Percentiles rank a stretch among this genome's conserved stretches.
phyloP scores from a whole-genome alignment of 1,140 invertebrate genomes.

The Psix sp. region DNA sequence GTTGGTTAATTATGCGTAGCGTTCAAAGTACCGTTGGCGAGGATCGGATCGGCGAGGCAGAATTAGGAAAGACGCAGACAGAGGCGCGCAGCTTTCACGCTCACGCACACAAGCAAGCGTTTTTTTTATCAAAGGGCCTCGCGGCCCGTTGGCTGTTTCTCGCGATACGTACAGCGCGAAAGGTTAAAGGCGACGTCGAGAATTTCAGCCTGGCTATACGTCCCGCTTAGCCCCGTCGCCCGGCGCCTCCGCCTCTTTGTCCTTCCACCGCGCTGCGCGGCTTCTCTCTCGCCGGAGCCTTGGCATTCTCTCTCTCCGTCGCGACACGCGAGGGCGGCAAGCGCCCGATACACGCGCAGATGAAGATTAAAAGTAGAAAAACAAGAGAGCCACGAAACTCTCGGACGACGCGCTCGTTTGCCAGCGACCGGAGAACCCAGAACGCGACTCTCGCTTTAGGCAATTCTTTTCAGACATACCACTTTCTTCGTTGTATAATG shows the following conservation, averaged over 20 bases:
- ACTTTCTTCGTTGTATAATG: conserved; percentile 56
- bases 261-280: conserved; percentile 13
- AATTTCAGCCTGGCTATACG: conserved; percentile 36
- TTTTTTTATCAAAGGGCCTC: conserved; percentile 59
- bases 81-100: conserved; percentile 18
- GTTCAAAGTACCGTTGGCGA: conserved; percentile 44
- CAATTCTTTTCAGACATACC: conserved; percentile 44
- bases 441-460: conserved; percentile 41
- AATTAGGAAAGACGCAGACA: conserved; percentile 54
- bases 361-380: conserved; percentile 57
- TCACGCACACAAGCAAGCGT: conserved; percentile 31
- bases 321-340: conserved; percentile 53
- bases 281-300: conserved; percentile 27
- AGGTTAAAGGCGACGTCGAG: conserved; percentile 55
- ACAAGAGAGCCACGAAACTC: conserved; percentile 54
- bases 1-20: conserved; percentile 58
- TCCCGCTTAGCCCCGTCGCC: neutral
- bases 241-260: conserved; percentile 17
- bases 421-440: conserved; percentile 4
- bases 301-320: conserved; percentile 19
- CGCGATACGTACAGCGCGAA: conserved; percentile 55
- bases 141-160: conserved; percentile 51
- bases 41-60: conserved; percentile 37
- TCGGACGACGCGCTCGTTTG: conserved; percentile 44
- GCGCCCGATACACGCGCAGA: conserved; percentile 47